Percentiles rank a stretch among this genome's conserved stretches.
phyloP scores from a whole-genome alignment of 2,113 vertebrate genomes.

The Cavia aperea region DNA sequence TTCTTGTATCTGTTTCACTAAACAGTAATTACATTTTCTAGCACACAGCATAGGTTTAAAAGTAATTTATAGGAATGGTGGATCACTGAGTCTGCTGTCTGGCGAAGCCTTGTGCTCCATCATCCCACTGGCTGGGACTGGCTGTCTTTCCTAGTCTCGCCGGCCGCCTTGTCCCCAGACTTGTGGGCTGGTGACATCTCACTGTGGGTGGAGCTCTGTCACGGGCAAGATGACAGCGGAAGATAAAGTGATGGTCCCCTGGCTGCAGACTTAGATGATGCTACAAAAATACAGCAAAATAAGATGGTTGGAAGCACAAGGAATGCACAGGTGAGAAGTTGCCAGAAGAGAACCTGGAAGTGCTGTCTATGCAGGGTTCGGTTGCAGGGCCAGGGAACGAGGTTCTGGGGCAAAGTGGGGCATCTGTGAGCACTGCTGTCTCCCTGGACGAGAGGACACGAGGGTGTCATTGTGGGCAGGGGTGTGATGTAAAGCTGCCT shows the following conservation, averaged over 20 bases:
- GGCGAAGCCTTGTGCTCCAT: neutral
- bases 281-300: neutral
- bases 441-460: neutral
- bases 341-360: neutral
- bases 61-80: slow-evolving; percentile 29
- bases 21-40: slow-evolving; percentile 42
- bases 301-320: neutral
- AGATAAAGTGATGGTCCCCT: neutral
- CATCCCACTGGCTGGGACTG: neutral
- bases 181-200: neutral
- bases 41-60: neutral
- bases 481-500: neutral
- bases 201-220: neutral
- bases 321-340: neutral
- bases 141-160: neutral
- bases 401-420: neutral
- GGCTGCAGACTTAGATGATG: neutral
- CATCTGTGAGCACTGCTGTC: neutral
- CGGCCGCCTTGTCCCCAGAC: neutral
- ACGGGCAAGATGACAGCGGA: neutral
- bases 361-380: fast-evolving
- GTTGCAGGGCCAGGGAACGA: neutral
- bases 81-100: neutral
- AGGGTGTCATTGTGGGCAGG: neutral
- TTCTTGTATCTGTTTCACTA: slow-evolving; percentile 8